Conservation (phyloP, 2,888 invertebrate genomes). For the Drosophila limbata region DNA sequence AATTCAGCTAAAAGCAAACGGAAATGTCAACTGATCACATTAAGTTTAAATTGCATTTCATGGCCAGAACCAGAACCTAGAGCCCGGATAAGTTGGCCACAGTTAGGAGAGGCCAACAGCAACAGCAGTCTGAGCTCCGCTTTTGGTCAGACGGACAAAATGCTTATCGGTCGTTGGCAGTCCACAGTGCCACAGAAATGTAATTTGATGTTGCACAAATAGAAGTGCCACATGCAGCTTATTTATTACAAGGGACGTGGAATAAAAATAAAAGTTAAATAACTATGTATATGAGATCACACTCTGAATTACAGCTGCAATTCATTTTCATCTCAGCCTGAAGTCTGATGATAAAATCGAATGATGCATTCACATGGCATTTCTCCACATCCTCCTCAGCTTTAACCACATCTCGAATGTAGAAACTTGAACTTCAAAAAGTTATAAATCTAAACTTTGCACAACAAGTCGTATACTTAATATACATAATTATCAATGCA, state of each 20-base stretch:
- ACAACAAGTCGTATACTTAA: not conserved
- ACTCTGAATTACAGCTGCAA: slow-evolving; percentile 49
- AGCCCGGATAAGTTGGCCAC: slow-evolving; percentile 1
- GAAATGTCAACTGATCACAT: slow-evolving; percentile 76
- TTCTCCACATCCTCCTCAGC: not conserved
- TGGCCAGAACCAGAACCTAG: slow-evolving; percentile 23
- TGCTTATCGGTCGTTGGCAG: slow-evolving; percentile 59
- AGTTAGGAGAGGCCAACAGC: not conserved
- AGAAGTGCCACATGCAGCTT: slow-evolving; percentile 66
- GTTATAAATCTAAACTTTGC: not conserved
- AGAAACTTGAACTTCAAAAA: not conserved
- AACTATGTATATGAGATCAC: slow-evolving; percentile 49
- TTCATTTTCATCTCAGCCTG: slow-evolving; percentile 44
- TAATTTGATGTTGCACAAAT: slow-evolving; percentile 68
- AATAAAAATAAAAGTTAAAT: slow-evolving; percentile 41
- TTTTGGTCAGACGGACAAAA: slow-evolving; percentile 9
- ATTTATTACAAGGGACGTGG: slow-evolving; percentile 53
- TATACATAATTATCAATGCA: not conserved
- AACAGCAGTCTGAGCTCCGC: not conserved
- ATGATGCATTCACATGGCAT: not conserved
- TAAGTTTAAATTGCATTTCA: slow-evolving; percentile 72
- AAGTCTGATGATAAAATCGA: slow-evolving; percentile 8
- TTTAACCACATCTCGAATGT: not conserved
- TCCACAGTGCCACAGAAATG: slow-evolving; percentile 39
- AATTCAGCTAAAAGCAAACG: slow-evolving; percentile 19